Evolutionary conservation across 2,888 invertebrate genomes (phyloP).

Genomic region (Troilus luridus): DNA sequence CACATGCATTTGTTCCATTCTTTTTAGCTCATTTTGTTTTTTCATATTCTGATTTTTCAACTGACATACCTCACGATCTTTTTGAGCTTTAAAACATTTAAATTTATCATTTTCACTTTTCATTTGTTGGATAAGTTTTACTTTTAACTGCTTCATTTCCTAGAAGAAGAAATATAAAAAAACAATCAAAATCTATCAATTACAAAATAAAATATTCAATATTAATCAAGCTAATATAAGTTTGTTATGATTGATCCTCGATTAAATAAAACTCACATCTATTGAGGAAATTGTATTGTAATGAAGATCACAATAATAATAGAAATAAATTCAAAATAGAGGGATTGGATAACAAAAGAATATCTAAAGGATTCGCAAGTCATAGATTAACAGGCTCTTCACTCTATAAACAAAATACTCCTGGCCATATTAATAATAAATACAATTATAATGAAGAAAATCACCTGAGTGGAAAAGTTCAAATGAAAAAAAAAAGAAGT

Average conservation of each 20-base stretch:
- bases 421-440: neutral
- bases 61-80: constrained; percentile 84
- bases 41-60: constrained; percentile 87
- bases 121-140: constrained; percentile 87
- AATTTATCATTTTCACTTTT: constrained; percentile 87
- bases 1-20: constrained; percentile 82
- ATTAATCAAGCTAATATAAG: neutral
- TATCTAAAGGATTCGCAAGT: too few species aligned
- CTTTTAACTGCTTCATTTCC: constrained; percentile 84
- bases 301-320: too few species aligned
- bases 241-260: too few species aligned
- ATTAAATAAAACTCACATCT: too few species aligned
- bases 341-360: too few species aligned
- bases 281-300: too few species aligned
- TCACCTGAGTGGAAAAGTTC: neutral
- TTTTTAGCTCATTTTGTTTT: constrained; percentile 83
- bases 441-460: neutral
- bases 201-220: neutral
- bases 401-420: too few species aligned
- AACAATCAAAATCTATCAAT: neutral
- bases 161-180: constrained; percentile 68
- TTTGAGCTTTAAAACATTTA: constrained; percentile 83
- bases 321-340: too few species aligned
- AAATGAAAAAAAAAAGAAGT: neutral
- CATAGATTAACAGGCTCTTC: too few species aligned